These are phyloP conservation scores for Zaprionus gabonicus DNA, from an alignment of 1,140 invertebrate genomes.

Conservation along the genomic window DNA sequence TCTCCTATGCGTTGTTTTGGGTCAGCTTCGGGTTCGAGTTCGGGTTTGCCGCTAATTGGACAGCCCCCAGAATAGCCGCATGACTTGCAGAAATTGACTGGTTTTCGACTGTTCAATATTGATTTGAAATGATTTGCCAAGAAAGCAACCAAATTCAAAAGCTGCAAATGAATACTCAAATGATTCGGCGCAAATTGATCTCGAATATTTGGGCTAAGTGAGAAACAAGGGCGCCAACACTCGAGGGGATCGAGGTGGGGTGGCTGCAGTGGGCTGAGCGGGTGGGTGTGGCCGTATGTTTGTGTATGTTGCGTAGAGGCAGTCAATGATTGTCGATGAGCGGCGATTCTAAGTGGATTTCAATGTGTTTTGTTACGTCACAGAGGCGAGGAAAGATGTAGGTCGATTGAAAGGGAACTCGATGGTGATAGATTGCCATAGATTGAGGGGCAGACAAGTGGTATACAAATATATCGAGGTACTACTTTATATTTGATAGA, in stretches of 20 bases:
- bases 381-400: background rate
- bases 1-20: slow-evolving; percentile 6
- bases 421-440: background rate
- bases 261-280: too few relatives aligned
- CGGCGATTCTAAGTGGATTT: background rate
- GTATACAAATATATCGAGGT: background rate
- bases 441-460: background rate
- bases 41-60: slow-evolving; percentile 25
- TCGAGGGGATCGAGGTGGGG: background rate
- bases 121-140: slow-evolving; percentile 61
- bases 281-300: background rate
- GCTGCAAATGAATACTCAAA: slow-evolving; percentile 50
- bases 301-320: background rate
- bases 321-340: slow-evolving; percentile 1
- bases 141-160: slow-evolving; percentile 31
- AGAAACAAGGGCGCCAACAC: background rate
- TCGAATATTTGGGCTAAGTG: slow-evolving; percentile 19
- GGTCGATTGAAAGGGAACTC: background rate
- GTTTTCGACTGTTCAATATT: slow-evolving; percentile 53
- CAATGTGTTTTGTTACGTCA: background rate
- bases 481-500: too few relatives aligned
- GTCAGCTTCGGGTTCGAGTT: background rate
- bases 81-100: slow-evolving; percentile 43
- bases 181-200: slow-evolving; percentile 54
- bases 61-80: slow-evolving; percentile 23